phyloP scores from a whole-genome alignment of 1,140 invertebrate genomes.

The Ceratoteleas bidentatus region DNA sequence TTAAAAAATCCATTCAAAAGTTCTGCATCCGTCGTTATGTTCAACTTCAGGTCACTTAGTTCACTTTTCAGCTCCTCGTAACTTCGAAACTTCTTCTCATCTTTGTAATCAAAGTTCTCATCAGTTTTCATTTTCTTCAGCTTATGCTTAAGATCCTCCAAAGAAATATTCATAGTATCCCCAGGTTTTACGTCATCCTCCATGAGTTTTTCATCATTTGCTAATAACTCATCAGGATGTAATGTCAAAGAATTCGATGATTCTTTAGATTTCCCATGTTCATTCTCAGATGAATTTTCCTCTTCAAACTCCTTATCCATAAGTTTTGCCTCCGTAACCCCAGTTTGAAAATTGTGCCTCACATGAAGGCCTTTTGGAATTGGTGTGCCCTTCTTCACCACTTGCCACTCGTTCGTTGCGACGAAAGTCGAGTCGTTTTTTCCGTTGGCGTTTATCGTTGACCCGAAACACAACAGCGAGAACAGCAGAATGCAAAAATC shows the following conservation, averaged over 20 bases:
- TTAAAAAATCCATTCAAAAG: constrained; percentile 84
- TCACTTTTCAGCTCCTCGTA: constrained; percentile 87
- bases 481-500: constrained; percentile 39
- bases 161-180: no score
- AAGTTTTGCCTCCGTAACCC: no score
- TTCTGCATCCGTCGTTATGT: constrained; percentile 86
- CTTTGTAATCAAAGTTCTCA: constrained; percentile 32
- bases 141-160: no score
- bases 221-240: no score
- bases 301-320: no score
- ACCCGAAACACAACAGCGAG: constrained; percentile 7
- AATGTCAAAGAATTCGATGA: no score
- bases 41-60: constrained; percentile 83
- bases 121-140: constrained; percentile 39
- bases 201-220: no score
- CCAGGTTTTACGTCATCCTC: no score
- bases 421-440: constrained; percentile 80
- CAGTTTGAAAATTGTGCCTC: constrained; percentile 87
- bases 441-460: constrained; percentile 19
- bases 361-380: constrained; percentile 89
- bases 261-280: no score
- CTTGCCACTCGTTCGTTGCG: constrained; percentile 84
- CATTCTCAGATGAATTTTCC: no score
- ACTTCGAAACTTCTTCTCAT: constrained; percentile 78
- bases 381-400: constrained; percentile 84